Percentiles rank a stretch among this genome's conserved stretches.
These are phyloP conservation scores for Cheilosia soror DNA, from an alignment of 2,888 invertebrate genomes.

Conservation along the genomic window DNA sequence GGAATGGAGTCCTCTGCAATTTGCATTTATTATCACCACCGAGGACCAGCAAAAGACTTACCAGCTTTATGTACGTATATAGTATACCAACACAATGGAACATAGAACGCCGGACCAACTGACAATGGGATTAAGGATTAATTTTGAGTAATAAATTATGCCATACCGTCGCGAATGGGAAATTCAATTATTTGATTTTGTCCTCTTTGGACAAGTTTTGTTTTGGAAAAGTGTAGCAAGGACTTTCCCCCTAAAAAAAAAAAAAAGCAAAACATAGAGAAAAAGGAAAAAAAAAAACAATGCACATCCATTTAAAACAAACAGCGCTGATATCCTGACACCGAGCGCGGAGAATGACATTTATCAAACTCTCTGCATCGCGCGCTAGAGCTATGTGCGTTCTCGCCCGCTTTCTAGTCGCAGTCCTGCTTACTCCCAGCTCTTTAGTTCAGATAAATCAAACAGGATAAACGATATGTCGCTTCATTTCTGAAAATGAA, in stretches of 20 bases:
- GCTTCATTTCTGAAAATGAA: constrained; percentile 80
- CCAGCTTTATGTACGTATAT: not conserved
- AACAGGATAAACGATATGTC: constrained; percentile 81
- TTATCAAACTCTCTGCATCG: constrained; percentile 75
- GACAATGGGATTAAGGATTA: constrained; percentile 73
- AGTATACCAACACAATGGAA: constrained; percentile 3
- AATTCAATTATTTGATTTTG: constrained; percentile 75
- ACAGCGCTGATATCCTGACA: constrained; percentile 76
- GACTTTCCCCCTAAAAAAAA: not conserved
- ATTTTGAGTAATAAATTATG: constrained; percentile 74
- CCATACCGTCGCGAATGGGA: constrained; percentile 52
- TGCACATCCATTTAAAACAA: constrained; percentile 74
- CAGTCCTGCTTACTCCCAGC: constrained; percentile 55
- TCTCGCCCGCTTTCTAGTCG: not conserved
- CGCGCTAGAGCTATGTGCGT: constrained; percentile 39
- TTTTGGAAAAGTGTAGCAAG: constrained; percentile 21
- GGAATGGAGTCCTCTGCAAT: constrained; percentile 15
- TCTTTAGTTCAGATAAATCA: constrained; percentile 80
- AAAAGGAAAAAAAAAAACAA: constrained; percentile 30
- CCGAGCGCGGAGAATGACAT: constrained; percentile 76
- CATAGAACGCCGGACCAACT: constrained; percentile 34
- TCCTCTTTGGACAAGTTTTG: constrained; percentile 59
- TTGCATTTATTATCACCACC: constrained; percentile 60
- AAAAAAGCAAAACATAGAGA: constrained; percentile 7
- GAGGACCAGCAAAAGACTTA: constrained; percentile 13